Percentiles rank a stretch among this genome's conserved stretches.
phyloP scores from a whole-genome alignment of 2,113 vertebrate species.

The Ahaetulla prasina region DNA sequence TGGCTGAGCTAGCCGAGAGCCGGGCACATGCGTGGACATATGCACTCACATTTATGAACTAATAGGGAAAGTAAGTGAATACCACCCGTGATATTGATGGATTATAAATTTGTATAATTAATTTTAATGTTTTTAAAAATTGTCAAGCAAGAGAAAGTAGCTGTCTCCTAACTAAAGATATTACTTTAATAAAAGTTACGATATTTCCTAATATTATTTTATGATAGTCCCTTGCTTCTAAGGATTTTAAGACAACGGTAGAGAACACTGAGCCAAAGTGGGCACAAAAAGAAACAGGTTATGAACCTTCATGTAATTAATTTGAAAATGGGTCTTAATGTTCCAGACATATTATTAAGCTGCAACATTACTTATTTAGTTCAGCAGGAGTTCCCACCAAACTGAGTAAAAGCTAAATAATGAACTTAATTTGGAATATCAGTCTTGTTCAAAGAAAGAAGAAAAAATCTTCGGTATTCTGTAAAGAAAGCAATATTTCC shows the following conservation, averaged over 20 bases:
- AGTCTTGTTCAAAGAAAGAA: not conserved
- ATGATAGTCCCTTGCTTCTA: not conserved
- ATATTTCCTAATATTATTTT: not conserved
- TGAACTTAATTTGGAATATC: not conserved
- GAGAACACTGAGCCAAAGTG: not conserved
- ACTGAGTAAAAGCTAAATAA: not conserved
- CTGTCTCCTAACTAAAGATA: not conserved
- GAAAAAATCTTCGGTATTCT: not conserved
- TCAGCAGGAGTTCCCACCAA: not conserved
- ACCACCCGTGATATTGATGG: no score
- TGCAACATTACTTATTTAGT: not conserved
- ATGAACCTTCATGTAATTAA: not conserved
- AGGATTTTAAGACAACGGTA: not conserved
- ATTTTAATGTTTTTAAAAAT: not conserved
- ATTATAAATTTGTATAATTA: not conserved
- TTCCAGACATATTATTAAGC: not conserved
- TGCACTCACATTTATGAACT: no score
- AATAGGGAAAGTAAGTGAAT: no score
- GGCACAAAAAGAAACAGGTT: constrained; percentile 52
- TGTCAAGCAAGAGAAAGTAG: not conserved
- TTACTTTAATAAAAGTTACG: not conserved
- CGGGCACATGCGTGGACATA: no score
- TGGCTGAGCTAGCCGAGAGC: no score
- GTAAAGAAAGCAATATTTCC: not conserved
- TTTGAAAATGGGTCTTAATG: not conserved